Evolutionary conservation across 2,113 vertebrate species (phyloP).

Genomic region (Eurypyga helias): DNA sequence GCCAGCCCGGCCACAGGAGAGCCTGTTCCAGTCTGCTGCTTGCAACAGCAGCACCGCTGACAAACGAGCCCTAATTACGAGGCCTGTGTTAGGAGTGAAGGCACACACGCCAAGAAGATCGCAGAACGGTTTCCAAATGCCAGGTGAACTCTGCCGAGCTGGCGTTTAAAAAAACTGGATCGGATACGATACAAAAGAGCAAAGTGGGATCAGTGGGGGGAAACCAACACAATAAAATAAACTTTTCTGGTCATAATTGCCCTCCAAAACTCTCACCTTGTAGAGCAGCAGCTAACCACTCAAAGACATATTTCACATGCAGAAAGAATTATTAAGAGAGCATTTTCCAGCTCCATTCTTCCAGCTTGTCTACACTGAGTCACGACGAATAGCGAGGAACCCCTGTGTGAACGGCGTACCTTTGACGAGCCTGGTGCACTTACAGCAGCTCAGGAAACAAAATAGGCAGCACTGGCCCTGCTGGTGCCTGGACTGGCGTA

Average conservation of each 20-base stretch:
- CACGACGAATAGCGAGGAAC: not conserved
- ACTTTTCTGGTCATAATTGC: slow-evolving; percentile 12
- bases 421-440: not conserved
- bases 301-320: slow-evolving; percentile 41
- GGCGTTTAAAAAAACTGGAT: not conserved
- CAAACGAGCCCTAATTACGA: not conserved
- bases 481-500: not conserved
- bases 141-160: not conserved
- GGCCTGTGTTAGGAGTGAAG: not conserved
- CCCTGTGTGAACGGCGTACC: not conserved
- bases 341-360: slow-evolving; percentile 37
- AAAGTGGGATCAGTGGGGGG: not conserved
- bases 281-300: slow-evolving; percentile 1
- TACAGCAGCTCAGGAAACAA: not conserved
- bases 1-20: not conserved
- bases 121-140: not conserved
- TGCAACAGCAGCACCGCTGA: not conserved
- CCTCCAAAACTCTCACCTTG: not conserved
- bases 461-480: not conserved
- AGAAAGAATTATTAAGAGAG: slow-evolving; percentile 40
- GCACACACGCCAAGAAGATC: not conserved
- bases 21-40: not conserved
- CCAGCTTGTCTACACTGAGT: slow-evolving; percentile 31
- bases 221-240: not conserved
- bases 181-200: not conserved